phyloP scores from a whole-genome alignment of 2,888 invertebrate species.

The Pyralis farinalis region DNA sequence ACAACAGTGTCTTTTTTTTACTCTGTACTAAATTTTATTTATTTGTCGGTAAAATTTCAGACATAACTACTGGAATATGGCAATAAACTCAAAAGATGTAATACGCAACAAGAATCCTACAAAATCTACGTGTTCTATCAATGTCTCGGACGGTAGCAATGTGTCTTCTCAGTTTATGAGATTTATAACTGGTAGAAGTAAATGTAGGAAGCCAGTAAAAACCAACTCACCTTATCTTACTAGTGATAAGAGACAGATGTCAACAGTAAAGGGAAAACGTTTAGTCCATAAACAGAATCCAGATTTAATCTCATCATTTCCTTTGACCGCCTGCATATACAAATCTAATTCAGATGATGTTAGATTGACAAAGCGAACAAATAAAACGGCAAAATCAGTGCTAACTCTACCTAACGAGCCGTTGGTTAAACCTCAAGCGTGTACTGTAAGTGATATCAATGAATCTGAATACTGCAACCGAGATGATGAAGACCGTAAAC shows the following conservation, averaged over 20 bases:
- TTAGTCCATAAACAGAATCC: constrained; percentile 39
- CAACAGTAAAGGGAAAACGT: constrained; percentile 49
- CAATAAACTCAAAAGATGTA: constrained; percentile 36
- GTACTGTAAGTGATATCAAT: constrained; percentile 66
- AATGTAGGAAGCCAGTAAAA: constrained; percentile 30
- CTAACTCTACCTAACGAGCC: constrained; percentile 56
- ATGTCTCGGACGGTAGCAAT: constrained; percentile 22
- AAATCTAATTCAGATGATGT: constrained; percentile 66
- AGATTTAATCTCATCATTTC: constrained; percentile 46
- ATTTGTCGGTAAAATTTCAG: too few relatives aligned
- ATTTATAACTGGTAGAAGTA: constrained; percentile 24
- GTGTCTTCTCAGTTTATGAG: constrained; percentile 26
- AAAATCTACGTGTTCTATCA: too few relatives aligned
- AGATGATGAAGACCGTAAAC: constrained; percentile 28
- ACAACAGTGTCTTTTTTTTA: too few relatives aligned
- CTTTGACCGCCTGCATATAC: constrained; percentile 51
- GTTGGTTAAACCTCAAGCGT: constrained; percentile 37
- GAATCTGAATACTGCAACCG: constrained; percentile 54
- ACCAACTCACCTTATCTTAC: constrained; percentile 42
- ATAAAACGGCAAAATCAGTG: constrained; percentile 55
- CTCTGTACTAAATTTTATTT: too few relatives aligned
- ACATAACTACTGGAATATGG: too few relatives aligned
- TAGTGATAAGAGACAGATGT: constrained; percentile 41
- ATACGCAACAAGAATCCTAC: too few relatives aligned
- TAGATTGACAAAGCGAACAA: constrained; percentile 34